Evolutionary conservation across 2,113 vertebrate species (phyloP).

Genomic region (Piliocolobus tephrosceles): DNA sequence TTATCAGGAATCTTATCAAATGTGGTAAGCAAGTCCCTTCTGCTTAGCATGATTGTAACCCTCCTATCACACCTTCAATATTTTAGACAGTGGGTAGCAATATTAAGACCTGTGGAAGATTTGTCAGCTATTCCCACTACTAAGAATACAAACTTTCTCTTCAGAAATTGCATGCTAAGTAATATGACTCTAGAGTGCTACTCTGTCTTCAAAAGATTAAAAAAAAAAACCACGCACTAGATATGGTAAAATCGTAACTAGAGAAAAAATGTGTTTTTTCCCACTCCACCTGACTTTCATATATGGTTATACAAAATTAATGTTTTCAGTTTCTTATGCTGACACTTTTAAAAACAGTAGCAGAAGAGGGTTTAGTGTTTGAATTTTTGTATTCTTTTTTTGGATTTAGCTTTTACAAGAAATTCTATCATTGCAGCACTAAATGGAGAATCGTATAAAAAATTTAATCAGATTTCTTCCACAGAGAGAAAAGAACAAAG

Average conservation of each 20-base stretch:
- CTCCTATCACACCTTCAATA: not conserved
- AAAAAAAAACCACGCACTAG: not conserved
- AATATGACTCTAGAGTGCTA: not conserved
- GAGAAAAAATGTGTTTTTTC: not conserved
- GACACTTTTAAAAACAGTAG: not conserved
- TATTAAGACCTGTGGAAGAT: not conserved
- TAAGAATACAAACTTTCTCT: not conserved
- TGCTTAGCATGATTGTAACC: not conserved
- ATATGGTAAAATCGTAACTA: not conserved
- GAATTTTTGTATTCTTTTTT: not conserved
- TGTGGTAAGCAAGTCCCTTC: not conserved
- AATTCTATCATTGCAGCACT: not conserved
- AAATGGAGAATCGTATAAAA: not conserved
- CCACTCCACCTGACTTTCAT: not conserved
- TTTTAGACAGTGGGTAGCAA: not conserved
- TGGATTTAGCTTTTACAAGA: not conserved
- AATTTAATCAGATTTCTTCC: not conserved
- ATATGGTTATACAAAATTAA: not conserved
- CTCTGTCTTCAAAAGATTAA: not conserved
- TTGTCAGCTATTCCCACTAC: not conserved
- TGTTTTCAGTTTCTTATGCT: not conserved
- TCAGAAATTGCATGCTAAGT: not conserved
- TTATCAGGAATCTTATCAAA: not conserved
- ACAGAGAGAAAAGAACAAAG: not conserved
- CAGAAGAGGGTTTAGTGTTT: not conserved